Conservation (phyloP, 2,888 invertebrate species). For the Carabus problematicus region DNA sequence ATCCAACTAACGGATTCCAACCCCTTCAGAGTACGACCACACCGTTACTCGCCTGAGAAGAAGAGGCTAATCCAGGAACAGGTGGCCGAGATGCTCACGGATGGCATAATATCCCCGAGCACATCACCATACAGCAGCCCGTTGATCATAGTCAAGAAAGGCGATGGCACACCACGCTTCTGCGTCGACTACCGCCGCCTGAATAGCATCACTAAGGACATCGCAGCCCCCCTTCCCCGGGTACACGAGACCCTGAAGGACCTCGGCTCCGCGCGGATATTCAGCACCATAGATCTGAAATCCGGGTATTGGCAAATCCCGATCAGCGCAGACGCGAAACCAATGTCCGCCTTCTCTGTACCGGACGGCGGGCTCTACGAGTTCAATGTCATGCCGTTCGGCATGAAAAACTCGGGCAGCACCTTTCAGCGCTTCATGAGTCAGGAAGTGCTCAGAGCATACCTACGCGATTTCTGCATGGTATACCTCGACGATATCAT, state of each 20-base stretch:
- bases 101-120: constrained; percentile 46
- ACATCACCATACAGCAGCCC: constrained; percentile 44
- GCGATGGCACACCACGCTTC: constrained; percentile 45
- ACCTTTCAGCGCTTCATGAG: constrained; percentile 50
- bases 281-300: constrained; percentile 50
- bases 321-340: constrained; percentile 44
- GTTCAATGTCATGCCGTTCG: constrained; percentile 50
- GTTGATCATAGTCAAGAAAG: constrained; percentile 46
- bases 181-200: constrained; percentile 47
- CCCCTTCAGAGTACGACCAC: background rate
- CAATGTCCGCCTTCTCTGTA: constrained; percentile 49
- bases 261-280: constrained; percentile 48
- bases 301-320: constrained; percentile 52
- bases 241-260: constrained; percentile 47
- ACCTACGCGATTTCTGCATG: constrained; percentile 43
- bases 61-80: constrained; percentile 43
- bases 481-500: constrained; percentile 52
- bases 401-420: constrained; percentile 48
- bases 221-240: constrained; percentile 45
- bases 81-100: constrained; percentile 45
- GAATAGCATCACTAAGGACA: too few relatives aligned
- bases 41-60: constrained; percentile 2
- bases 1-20: background rate
- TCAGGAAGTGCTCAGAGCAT: constrained; percentile 46
- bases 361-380: constrained; percentile 49